Conservation (phyloP, 2,888 invertebrate genomes). For the Trachelus iudaicus region DNA sequence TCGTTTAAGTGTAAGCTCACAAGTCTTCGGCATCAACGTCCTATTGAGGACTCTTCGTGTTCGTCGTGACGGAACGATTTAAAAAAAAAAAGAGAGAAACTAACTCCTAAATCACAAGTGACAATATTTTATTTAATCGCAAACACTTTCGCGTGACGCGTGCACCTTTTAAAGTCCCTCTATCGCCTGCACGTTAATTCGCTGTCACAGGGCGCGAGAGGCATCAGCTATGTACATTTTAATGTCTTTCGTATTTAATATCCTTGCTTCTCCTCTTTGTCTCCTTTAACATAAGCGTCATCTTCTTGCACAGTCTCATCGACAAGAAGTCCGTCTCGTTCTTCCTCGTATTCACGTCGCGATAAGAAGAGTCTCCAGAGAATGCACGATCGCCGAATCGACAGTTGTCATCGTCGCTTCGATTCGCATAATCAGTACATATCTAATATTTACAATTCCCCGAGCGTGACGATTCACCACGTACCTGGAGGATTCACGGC, state of each 20-base stretch:
- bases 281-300: background rate
- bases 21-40: background rate
- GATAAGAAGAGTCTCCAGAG: background rate
- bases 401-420: background rate
- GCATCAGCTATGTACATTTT: background rate
- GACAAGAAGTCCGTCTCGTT: background rate
- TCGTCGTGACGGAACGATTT: background rate
- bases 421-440: slow-evolving; percentile 17
- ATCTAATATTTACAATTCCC: slow-evolving; percentile 37
- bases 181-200: background rate
- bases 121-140: slow-evolving; percentile 10
- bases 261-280: background rate
- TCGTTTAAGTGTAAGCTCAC: background rate
- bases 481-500: background rate
- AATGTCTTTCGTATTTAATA: background rate
- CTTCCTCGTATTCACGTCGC: background rate
- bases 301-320: background rate
- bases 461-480: slow-evolving; percentile 12
- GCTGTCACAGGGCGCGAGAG: background rate
- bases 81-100: background rate
- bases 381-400: background rate
- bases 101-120: background rate
- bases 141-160: slow-evolving; percentile 1
- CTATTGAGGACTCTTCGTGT: background rate
- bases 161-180: background rate